Conservation (phyloP, 2,797 vertebrate species). For the Myotis findleyi region DNA sequence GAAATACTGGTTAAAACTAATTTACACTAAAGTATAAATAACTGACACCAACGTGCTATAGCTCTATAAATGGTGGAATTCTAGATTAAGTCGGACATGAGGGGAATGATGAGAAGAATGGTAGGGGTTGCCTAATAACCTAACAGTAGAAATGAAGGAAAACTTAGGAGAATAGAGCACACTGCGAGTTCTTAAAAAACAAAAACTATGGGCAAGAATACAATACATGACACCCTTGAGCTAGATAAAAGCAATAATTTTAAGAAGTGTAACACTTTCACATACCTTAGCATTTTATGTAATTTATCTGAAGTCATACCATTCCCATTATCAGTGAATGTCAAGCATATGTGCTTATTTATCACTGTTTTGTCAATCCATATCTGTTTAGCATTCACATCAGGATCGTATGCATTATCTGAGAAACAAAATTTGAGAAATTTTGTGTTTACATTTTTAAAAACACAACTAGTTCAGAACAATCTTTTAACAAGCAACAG, state of each 20-base stretch:
- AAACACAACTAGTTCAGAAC: constrained; percentile 3
- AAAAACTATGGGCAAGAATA: neutral
- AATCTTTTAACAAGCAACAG: constrained; percentile 23
- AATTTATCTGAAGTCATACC: constrained; percentile 93
- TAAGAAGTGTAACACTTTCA: neutral
- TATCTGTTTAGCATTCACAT: constrained; percentile 95
- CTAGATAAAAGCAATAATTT: neutral
- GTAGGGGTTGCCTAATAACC: rapidly evolving
- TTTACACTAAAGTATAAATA: neutral
- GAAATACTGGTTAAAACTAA: constrained; percentile 20
- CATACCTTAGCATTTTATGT: constrained; percentile 97
- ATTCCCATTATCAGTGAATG: constrained; percentile 95
- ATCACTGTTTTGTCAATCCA: constrained; percentile 96
- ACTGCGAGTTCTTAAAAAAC: neutral
- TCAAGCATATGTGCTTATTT: constrained; percentile 90
- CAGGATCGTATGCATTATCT: constrained; percentile 99
- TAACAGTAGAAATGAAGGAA: neutral
- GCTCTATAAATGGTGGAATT: neutral
- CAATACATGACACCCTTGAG: neutral
- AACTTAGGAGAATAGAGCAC: neutral
- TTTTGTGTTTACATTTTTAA: constrained; percentile 57
- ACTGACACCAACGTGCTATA: neutral
- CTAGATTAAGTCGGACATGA: neutral
- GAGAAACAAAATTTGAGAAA: constrained; percentile 64
- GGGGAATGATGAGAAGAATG: neutral